Conservation (phyloP, 2,888 invertebrate species). For the Anoplius nigerrimus region DNA sequence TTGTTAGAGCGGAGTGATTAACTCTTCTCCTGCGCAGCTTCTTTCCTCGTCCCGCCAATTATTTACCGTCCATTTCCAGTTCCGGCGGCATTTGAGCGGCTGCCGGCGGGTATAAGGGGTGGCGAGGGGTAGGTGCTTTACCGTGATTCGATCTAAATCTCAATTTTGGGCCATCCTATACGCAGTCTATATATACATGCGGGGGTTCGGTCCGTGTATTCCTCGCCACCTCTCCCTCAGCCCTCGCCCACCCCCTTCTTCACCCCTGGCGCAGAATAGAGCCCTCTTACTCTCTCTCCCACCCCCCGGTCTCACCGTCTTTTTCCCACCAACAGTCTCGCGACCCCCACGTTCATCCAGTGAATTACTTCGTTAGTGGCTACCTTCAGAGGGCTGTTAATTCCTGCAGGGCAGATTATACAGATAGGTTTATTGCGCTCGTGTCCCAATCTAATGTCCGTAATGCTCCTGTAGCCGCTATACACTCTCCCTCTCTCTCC, state of each 20-base stretch:
- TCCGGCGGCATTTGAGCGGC: constrained; percentile 17
- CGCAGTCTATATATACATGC: constrained; percentile 17
- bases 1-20: too few species aligned
- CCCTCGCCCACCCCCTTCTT: neutral
- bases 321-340: constrained; percentile 23
- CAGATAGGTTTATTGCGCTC: constrained; percentile 75
- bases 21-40: constrained; percentile 9
- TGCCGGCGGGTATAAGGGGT: constrained; percentile 33
- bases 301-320: constrained; percentile 33
- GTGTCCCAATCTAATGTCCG: constrained; percentile 75
- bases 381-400: constrained; percentile 75
- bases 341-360: constrained; percentile 71
- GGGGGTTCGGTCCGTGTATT: constrained; percentile 31
- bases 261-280: neutral
- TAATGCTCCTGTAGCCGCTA: constrained; percentile 71
- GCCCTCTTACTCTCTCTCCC: constrained; percentile 8
- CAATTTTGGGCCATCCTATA: constrained; percentile 68
- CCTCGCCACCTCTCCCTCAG: constrained; percentile 34
- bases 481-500: constrained; percentile 2
- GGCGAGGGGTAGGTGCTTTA: constrained; percentile 51
- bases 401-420: constrained; percentile 76
- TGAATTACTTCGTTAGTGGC: constrained; percentile 76
- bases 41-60: constrained; percentile 36
- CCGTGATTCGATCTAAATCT: constrained; percentile 71
- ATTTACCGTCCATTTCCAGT: constrained; percentile 52